Evolutionary conservation across 2,113 vertebrate genomes (phyloP).

Genomic region (Machaerirhynchus nigripectus): DNA sequence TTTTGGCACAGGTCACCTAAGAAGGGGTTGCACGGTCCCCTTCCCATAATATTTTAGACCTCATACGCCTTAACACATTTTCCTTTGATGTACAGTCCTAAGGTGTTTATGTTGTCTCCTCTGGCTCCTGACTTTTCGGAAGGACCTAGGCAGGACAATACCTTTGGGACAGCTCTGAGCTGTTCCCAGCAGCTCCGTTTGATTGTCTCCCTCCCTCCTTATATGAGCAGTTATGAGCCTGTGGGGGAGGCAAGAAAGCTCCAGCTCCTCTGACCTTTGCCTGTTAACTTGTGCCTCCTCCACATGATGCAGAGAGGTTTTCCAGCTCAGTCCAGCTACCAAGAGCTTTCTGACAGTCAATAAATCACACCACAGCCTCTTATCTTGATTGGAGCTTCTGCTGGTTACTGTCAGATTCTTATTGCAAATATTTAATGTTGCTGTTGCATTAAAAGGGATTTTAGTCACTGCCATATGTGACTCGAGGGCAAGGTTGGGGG

Average conservation of each 20-base stretch:
- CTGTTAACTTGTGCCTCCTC: not conserved
- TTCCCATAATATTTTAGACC: not conserved
- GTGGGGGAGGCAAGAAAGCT: not conserved
- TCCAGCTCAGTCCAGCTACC: not conserved
- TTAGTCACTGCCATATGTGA: not conserved
- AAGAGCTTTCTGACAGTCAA: not conserved
- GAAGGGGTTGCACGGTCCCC: not conserved
- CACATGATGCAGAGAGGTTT: not conserved
- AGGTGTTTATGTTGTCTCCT: not conserved
- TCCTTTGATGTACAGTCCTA: not conserved
- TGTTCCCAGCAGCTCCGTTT: not conserved
- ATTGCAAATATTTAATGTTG: not conserved
- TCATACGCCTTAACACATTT: not conserved
- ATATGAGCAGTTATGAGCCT: not conserved
- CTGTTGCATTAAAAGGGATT: not conserved
- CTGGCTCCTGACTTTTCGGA: not conserved
- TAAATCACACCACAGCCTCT: constrained; percentile 3
- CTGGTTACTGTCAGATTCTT: not conserved
- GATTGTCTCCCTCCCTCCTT: not conserved
- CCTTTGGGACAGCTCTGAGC: not conserved
- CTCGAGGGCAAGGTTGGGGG: not conserved
- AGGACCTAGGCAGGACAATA: not conserved
- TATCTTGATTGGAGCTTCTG: not conserved
- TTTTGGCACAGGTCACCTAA: not conserved
- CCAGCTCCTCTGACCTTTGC: constrained; percentile 20